Base-by-base conservation (phyloP, 2,113 vertebrate genomes). In the Agelaius phoeniceus region DNA sequence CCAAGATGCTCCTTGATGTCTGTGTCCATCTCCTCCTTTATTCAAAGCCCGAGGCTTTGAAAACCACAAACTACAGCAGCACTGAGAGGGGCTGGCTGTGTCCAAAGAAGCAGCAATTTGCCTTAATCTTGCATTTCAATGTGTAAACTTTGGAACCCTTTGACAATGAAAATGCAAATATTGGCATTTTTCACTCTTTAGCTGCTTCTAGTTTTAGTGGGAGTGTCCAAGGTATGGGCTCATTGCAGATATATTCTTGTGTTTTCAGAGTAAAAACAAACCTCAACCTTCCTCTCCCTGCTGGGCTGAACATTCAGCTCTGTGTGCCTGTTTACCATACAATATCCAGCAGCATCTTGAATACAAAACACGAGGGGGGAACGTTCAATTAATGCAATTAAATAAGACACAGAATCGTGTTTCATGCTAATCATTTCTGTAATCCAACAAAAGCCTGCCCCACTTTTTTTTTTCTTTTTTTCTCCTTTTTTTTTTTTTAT, bases 391-490 rank as follows among this genome's bases (percentile, higher is more conserved):
- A 89, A 80, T 59, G 59, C 89, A 71, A 84, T 93, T 87, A 95
- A 94, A 44, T 58, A 80, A 93, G 78, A 89, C 61, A 37, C 28
- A 65, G 66, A 35, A 44, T 63, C n/a, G 8, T 84, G 61, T 86
- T 95, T 91, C 74, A 41, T 7, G 49, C 58, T 89, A 79, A 87
- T 94, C 37, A 69, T 87, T 95, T 92, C 94, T 48, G 28, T 84
- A 72, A 89, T 87, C 82, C 77, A 90, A 94, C 94, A 96, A 96
- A 94, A 90, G 77, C 86, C 57, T 96, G 91, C 13, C 85, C 93
- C 85, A 84, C 71, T 96, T 97, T 92, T 92, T 90, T 22, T 22
- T 30, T 87, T 58, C 62, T 8, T 13, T 18, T 52, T 13, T 12
- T 66, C 82, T 78, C 82, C 90, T 90, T 74, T 77, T 83, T 61